Percentiles rank a stretch among this genome's conserved stretches.
Conservation (phyloP, 2,113 vertebrate species). For the Glareola pratincola region DNA sequence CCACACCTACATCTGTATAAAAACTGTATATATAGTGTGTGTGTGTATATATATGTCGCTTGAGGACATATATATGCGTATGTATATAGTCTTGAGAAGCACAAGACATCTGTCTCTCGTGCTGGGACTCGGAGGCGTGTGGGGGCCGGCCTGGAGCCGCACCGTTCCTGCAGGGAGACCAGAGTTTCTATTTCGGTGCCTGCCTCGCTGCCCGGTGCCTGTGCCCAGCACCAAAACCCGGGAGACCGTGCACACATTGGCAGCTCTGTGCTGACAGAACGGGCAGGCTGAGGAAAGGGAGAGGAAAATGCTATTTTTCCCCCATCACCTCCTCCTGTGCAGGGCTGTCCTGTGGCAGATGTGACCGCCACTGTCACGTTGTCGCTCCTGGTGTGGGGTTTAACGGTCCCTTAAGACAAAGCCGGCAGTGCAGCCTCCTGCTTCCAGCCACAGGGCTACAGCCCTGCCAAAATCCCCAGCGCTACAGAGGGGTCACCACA, state of each 20-base stretch:
- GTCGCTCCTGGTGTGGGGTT: background rate
- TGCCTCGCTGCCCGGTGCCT: background rate
- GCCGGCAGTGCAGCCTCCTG: background rate
- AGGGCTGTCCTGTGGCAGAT: background rate
- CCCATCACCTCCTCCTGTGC: background rate
- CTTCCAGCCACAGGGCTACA: background rate
- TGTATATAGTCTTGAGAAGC: background rate
- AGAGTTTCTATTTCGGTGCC: background rate
- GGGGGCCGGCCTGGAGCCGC: background rate
- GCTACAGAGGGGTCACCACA: background rate
- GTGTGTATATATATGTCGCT: background rate
- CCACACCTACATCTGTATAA: background rate
- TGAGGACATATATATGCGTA: background rate
- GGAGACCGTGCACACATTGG: too few relatives aligned
- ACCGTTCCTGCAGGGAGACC: background rate
- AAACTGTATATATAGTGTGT: background rate
- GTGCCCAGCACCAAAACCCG: background rate
- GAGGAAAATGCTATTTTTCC: background rate
- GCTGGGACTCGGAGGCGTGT: background rate
- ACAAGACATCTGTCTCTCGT: background rate
- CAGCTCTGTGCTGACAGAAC: background rate
- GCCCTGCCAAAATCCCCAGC: accelerated
- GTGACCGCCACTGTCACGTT: accelerated
- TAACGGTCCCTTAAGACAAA: accelerated
- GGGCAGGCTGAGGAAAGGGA: background rate